Conservation (phyloP, 2,113 vertebrate species). For the Empidonax alnorum region DNA sequence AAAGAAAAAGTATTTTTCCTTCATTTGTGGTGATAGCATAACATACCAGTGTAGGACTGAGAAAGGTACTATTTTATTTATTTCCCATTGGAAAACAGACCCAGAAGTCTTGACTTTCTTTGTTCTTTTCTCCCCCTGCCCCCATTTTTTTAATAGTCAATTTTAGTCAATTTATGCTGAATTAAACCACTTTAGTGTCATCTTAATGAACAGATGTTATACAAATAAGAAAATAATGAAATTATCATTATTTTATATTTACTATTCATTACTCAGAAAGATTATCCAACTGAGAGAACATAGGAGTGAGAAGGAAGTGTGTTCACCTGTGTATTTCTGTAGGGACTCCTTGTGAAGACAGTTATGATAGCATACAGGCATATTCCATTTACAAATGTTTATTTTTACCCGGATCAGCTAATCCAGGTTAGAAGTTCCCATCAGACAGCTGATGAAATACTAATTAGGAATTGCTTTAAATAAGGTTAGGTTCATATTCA, state of each 20-base stretch:
- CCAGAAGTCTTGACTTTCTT: not conserved
- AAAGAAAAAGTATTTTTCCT: not conserved
- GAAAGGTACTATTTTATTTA: not conserved
- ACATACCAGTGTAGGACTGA: not conserved
- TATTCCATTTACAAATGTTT: constrained; percentile 42
- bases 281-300: not conserved
- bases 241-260: constrained; percentile 30
- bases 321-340: not conserved
- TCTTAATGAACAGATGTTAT: not conserved
- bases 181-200: not conserved
- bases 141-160: not conserved
- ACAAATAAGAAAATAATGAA: not conserved
- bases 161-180: not conserved
- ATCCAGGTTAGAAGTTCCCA: constrained; percentile 31
- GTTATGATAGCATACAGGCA: not conserved
- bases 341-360: not conserved
- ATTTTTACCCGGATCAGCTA: constrained; percentile 41
- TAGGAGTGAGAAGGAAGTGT: not conserved
- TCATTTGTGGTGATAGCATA: not conserved
- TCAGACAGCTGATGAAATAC: constrained; percentile 42
- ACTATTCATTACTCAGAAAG: not conserved
- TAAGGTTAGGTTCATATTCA: constrained; percentile 34
- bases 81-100: not conserved
- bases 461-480: constrained; percentile 62
- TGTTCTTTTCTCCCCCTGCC: no score